These are phyloP conservation scores for Drosophila picticornis DNA, from an alignment of 2,888 invertebrate species.

Conservation along the genomic window DNA sequence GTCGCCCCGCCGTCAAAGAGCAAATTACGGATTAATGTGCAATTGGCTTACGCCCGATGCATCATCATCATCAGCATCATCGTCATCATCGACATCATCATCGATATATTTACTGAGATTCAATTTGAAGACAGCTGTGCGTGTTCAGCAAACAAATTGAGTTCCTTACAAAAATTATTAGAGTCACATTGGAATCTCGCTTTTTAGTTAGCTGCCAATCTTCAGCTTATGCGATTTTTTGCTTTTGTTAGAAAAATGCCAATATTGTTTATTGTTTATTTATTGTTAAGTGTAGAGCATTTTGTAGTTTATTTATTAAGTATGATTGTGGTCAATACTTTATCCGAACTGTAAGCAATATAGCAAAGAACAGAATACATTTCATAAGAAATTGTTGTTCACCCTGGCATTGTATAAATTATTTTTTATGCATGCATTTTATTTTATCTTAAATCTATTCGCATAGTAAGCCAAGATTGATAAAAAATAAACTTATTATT, in stretches of 20 bases:
- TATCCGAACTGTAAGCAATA: background rate
- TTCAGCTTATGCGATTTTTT: background rate
- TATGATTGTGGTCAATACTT: background rate
- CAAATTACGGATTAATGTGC: slow-evolving; percentile 79
- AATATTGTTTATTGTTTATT: background rate
- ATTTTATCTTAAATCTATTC: background rate
- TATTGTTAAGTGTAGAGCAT: background rate
- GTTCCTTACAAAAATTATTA: slow-evolving; percentile 10
- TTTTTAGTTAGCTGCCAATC: background rate
- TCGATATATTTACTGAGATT: slow-evolving; percentile 4
- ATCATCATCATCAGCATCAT: slow-evolving; percentile 1
- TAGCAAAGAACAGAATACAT: background rate
- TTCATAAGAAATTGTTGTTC: background rate
- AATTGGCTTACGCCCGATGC: slow-evolving; percentile 48
- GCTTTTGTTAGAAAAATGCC: background rate
- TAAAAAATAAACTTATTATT: background rate
- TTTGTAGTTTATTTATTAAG: background rate
- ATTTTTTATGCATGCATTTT: background rate
- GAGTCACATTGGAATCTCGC: slow-evolving; percentile 18
- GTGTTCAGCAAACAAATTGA: slow-evolving; percentile 63
- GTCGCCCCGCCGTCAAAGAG: slow-evolving; percentile 54
- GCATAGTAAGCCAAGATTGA: background rate
- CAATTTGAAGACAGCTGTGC: slow-evolving; percentile 32
- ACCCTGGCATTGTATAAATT: background rate
- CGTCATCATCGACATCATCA: slow-evolving; percentile 4